Evolutionary conservation across 2,888 invertebrate species (phyloP), one percentile per base, ranked within the genome.

Genomic region (Noctua janthina): DNA sequence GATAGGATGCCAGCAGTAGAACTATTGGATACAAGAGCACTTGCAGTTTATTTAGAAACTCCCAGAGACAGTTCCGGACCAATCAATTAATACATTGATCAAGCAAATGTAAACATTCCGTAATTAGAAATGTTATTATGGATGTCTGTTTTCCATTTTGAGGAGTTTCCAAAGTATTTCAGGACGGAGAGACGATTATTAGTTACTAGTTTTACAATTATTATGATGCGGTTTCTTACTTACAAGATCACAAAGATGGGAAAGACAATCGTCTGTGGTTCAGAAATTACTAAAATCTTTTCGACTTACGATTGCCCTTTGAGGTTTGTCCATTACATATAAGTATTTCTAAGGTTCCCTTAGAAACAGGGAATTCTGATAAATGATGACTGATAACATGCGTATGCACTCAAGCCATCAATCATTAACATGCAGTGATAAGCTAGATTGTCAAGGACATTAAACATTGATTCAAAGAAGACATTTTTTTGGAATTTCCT

Each of bases 41-140:
- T 54, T 68, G 74, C 59, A 79, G 83, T 78, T 81, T 81, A 84
- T 81, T 86, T 81, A 72, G 78, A 81, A 87, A 78, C 68, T 72
- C 79, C 64, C 59, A 66, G 77, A 81, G 71, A 51, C 82, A 81
- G 73, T 56, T 70, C 49, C 69, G 68, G 78, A 66, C 17, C 17
- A 78, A 86, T 51, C 17, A 76, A 78, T 76, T 81, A 74, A 83
- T 78, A 75, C 54, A 85, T 86, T 76, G 86, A 79, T 76, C 56
- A 71, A 20, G 51, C 56, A 54, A 76, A 67, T n/a, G 59, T 72
- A 51, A 81, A 69, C 72, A 78, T 6, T 49, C 17, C 13, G 29
- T 39, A 64, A 80, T 80, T 84, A 51, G n/a, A 67, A 43, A 39
- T 56, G 59, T 59, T 29, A 43, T 51, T 67, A 54, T 10, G 6